phyloP scores from a whole-genome alignment of 1,140 invertebrate species.

The Tenebrio molitor region DNA sequence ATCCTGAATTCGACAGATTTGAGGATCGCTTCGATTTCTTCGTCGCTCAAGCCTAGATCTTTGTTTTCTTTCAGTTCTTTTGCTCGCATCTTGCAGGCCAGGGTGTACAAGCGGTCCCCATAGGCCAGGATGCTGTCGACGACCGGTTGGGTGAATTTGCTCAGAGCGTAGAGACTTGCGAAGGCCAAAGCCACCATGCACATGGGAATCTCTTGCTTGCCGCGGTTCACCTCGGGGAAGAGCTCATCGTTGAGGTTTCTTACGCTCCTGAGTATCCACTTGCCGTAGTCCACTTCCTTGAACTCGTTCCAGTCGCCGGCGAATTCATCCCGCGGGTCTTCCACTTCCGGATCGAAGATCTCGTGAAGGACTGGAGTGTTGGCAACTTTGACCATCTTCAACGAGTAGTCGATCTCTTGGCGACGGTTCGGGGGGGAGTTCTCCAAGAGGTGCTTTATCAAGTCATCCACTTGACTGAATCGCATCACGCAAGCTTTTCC shows the following conservation, averaged over 20 bases:
- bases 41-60: constrained; percentile 55
- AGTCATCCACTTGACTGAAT: constrained; percentile 57
- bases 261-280: constrained; percentile 61
- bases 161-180: constrained; percentile 55
- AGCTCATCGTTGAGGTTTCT: constrained; percentile 57
- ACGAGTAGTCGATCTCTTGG: constrained; percentile 51
- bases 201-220: constrained; percentile 58
- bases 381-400: constrained; percentile 55
- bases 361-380: constrained; percentile 53
- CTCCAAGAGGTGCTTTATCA: constrained; percentile 59
- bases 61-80: constrained; percentile 63
- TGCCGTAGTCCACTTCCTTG: constrained; percentile 59
- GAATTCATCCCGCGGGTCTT: constrained; percentile 51
- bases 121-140: constrained; percentile 69
- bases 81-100: constrained; percentile 52
- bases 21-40: constrained; percentile 60
- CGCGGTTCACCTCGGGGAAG: constrained; percentile 61
- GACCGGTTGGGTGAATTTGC: constrained; percentile 65
- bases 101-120: constrained; percentile 68
- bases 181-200: constrained; percentile 59
- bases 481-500: constrained; percentile 61
- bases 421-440: constrained; percentile 59
- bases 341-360: constrained; percentile 53
- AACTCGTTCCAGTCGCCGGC: constrained; percentile 63
- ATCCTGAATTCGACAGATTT: constrained; percentile 64